A percentile compares a stretch with the other conserved stretches of the same genome.
Evolutionary conservation across 1,140 invertebrate genomes (phyloP).

Genomic region (Luehdorfia chinensis): DNA sequence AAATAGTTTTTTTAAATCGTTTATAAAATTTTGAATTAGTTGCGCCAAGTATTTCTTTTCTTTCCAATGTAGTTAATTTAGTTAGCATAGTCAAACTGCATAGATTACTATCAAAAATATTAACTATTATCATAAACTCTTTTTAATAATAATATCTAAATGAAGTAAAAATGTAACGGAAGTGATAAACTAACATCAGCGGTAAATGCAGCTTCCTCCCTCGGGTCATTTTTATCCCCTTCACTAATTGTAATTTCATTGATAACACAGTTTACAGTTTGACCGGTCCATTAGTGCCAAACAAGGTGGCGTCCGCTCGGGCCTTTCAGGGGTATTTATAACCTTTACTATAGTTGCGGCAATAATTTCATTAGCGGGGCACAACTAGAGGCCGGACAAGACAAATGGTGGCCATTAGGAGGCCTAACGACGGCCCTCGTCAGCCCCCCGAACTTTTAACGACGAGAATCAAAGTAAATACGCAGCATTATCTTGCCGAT

Average conservation of each 20-base stretch:
- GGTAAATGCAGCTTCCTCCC: constrained; percentile 56
- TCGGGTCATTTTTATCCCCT: constrained; percentile 63
- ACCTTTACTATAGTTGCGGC: constrained; percentile 76
- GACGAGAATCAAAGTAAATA: constrained; percentile 76
- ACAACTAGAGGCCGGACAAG: constrained; percentile 74
- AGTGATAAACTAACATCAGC: background rate
- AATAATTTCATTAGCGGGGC: constrained; percentile 76
- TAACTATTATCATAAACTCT: too few relatives aligned
- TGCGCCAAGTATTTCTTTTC: too few relatives aligned
- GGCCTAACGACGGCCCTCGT: constrained; percentile 72
- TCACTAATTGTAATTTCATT: constrained; percentile 76
- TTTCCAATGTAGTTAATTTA: too few relatives aligned
- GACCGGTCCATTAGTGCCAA: constrained; percentile 75
- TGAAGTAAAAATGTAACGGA: background rate
- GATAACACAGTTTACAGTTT: constrained; percentile 77
- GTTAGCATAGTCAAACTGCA: too few relatives aligned
- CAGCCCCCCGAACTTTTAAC: constrained; percentile 71
- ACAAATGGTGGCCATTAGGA: constrained; percentile 73
- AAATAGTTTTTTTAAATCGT: too few relatives aligned
- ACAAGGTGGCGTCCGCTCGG: constrained; percentile 70
- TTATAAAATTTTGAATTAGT: too few relatives aligned
- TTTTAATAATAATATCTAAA: too few relatives aligned
- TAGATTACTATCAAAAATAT: too few relatives aligned
- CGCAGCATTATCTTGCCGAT: constrained; percentile 69
- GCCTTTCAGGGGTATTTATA: constrained; percentile 72